Evolutionary conservation across 2,113 vertebrate genomes (phyloP), one percentile per base, ranked within the genome.

Genomic region (Platycercus adscitus): DNA sequence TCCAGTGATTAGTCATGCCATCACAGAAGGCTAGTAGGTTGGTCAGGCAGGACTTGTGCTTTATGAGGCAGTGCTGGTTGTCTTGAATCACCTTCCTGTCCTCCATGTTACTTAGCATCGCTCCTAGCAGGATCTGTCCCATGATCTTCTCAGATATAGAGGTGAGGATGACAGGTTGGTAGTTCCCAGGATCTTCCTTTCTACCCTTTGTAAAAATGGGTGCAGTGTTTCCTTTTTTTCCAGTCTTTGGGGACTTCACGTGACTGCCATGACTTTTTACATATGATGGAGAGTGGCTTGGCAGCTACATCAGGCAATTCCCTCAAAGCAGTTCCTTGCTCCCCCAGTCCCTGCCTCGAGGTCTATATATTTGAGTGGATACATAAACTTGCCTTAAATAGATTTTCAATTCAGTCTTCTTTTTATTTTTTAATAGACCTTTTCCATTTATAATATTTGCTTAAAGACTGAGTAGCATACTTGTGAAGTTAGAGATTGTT

Each of bases 401-500:
- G 16, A 33, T 71, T 75, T 82, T 87, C 28, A 81, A 65, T 72
- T 46, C 31, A 29, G 14, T 37, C n/a, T 65, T 28, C 9, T 52
- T 78, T 87, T 70, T 69, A 23, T 53, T 83, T 55, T 35, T 63
- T 72, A 49, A 23, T 82, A 56, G 64, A 24, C 11, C 12, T 73
- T 93, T 81, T 76, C 35, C 23, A 58, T 96, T 70, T 95, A 71
- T 88, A 96, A 60, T 88, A 87, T 93, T 96, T 97, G 68, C 69
- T 63, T 88, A 44, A 60, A 88, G 81, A 70, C 52, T 87, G 75
- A 93, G 68, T 95, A 89, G 69, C 44, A 88, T 91, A 68, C 77
- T 95, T 86, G 65, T 95, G 95, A 97, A 97, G 86, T 70, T 90
- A 52, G 43, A 92, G 49, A 72, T 89, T 88, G 9, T 89, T 97